Conservation (phyloP, 2,888 invertebrate genomes). For the Molorchus minor region DNA sequence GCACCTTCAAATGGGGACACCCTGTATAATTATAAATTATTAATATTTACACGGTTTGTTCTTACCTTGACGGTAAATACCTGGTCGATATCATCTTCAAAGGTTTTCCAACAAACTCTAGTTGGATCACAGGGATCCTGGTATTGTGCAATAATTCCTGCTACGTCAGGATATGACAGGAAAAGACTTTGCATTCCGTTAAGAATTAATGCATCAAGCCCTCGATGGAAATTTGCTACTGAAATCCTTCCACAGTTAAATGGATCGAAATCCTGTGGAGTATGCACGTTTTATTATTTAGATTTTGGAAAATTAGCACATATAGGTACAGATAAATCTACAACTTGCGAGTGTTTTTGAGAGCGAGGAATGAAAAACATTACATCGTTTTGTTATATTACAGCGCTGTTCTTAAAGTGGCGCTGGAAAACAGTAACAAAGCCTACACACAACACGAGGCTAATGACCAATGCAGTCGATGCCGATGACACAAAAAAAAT, state of each 20-base stretch:
- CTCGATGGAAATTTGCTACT: conserved; percentile 76
- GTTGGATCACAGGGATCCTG: conserved; percentile 75
- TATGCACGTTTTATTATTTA: too few relatives aligned
- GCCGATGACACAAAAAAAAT: too few relatives aligned
- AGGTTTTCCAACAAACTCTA: conserved; percentile 78
- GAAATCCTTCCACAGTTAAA: conserved; percentile 75
- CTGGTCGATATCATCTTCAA: conserved; percentile 81
- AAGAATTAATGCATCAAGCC: conserved; percentile 73
- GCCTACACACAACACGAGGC: too few relatives aligned
- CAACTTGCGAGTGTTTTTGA: too few relatives aligned
- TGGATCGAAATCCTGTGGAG: conserved; percentile 72
- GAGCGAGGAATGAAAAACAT: too few relatives aligned
- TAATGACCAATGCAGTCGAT: too few relatives aligned
- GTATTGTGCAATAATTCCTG: conserved; percentile 73
- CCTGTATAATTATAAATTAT: neutral
- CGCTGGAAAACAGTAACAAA: too few relatives aligned
- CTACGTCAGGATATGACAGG: conserved; percentile 71
- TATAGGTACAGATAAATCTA: too few relatives aligned
- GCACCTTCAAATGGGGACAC: too few relatives aligned
- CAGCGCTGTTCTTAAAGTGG: too few relatives aligned
- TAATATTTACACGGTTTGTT: neutral
- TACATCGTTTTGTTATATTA: too few relatives aligned
- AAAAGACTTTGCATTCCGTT: conserved; percentile 67
- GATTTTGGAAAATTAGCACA: too few relatives aligned
- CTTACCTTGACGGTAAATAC: conserved; percentile 62